Percentiles rank a stretch among this genome's conserved stretches.
Conservation (phyloP, 2,797 vertebrate species). For the Sebastes hubbsi region DNA sequence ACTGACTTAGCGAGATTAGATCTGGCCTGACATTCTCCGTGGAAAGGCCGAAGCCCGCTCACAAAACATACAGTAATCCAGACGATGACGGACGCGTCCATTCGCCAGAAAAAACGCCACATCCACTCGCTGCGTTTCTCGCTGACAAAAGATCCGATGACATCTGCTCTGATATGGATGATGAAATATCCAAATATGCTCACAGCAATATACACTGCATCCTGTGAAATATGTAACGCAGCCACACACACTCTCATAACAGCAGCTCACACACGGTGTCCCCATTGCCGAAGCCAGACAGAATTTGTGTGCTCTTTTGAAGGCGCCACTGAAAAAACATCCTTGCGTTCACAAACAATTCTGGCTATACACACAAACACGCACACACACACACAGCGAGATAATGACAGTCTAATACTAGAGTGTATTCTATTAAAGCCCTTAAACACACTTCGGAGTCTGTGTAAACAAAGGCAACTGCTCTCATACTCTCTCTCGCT, state of each 20-base stretch:
- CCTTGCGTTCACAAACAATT: conserved; percentile 45
- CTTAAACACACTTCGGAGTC: conserved; percentile 61
- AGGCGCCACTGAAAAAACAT: conserved; percentile 65
- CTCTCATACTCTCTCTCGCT: conserved; percentile 16
- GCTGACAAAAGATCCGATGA: conserved; percentile 39
- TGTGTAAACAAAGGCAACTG: conserved; percentile 63
- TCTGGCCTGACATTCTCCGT: conserved; percentile 66
- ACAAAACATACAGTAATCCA: conserved; percentile 70
- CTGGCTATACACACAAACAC: conserved; percentile 10
- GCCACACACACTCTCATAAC: conserved; percentile 8
- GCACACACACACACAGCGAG: conserved; percentile 15
- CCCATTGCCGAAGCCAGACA: conserved; percentile 44
- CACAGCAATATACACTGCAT: background rate
- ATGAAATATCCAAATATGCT: conserved; percentile 57
- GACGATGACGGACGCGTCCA: conserved; percentile 60
- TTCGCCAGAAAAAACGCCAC: conserved; percentile 18
- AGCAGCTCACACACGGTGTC: background rate
- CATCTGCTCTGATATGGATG: conserved; percentile 33
- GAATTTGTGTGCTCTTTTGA: conserved; percentile 44
- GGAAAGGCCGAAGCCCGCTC: conserved; percentile 59
- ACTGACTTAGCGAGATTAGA: conserved; percentile 73
- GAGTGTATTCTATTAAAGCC: conserved; percentile 54
- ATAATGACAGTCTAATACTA: conserved; percentile 60
- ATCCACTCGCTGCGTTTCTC: conserved; percentile 9
- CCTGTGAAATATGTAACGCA: conserved; percentile 26